Percentiles rank a stretch among this genome's conserved stretches.
These are phyloP conservation scores for Sericinus montela DNA, from an alignment of 2,888 invertebrate species.

Conservation along the genomic window DNA sequence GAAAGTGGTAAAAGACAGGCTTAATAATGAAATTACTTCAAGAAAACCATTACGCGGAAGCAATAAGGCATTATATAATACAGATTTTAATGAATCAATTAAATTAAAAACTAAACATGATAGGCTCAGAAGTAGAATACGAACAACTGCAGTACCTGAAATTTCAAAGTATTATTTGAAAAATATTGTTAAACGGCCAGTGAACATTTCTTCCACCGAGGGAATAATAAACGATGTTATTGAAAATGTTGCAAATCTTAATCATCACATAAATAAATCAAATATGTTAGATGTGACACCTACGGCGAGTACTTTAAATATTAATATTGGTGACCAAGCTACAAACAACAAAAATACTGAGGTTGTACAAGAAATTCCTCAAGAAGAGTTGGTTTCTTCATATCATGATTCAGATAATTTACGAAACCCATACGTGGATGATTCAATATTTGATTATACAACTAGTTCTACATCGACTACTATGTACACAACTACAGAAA, in stretches of 20 bases:
- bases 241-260: slow-evolving; percentile 33
- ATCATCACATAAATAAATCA: slow-evolving; percentile 1
- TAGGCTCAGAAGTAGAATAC: slow-evolving; percentile 31
- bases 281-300: slow-evolving; percentile 21
- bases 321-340: slow-evolving; percentile 38
- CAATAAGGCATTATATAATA: slow-evolving; percentile 14
- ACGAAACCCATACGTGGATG: slow-evolving; percentile 29
- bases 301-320: slow-evolving; percentile 31
- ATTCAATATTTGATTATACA: slow-evolving; percentile 33
- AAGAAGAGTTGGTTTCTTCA: slow-evolving; percentile 70
- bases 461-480: slow-evolving; percentile 40
- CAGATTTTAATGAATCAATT: neutral
- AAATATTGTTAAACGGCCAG: slow-evolving; percentile 48
- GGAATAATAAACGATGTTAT: slow-evolving; percentile 35
- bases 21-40: slow-evolving; percentile 31
- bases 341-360: slow-evolving; percentile 41
- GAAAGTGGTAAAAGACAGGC: slow-evolving; percentile 28
- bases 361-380: slow-evolving; percentile 39
- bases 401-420: slow-evolving; percentile 45
- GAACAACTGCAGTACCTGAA: slow-evolving; percentile 30
- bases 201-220: slow-evolving; percentile 37
- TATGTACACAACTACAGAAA: slow-evolving; percentile 33
- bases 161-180: slow-evolving; percentile 56
- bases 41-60: slow-evolving; percentile 38
- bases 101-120: slow-evolving; percentile 19